Conservation (phyloP, 2,113 vertebrate genomes). For the Sterna hirundo region DNA sequence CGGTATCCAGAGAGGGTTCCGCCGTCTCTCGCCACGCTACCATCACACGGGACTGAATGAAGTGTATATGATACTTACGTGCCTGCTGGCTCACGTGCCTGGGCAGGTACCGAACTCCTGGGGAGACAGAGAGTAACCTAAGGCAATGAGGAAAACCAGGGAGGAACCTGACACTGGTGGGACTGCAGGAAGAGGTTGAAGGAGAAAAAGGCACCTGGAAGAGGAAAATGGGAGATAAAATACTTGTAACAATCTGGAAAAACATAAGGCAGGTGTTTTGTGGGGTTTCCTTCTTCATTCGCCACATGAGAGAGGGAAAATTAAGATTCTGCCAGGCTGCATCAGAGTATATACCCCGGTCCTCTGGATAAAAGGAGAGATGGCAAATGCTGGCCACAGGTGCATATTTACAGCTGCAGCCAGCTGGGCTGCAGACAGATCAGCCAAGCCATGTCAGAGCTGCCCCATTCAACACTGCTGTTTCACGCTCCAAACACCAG, state of each 20-base stretch:
- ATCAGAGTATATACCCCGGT: background rate
- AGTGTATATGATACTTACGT: fast-evolving
- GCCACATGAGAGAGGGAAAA: background rate
- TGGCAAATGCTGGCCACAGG: background rate
- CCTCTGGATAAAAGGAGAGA: background rate
- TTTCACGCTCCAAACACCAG: background rate
- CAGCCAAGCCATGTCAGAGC: background rate
- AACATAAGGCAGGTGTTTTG: background rate
- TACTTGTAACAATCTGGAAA: background rate
- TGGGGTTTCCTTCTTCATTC: background rate
- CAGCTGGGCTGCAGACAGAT: background rate
- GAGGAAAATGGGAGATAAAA: background rate
- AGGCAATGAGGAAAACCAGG: background rate
- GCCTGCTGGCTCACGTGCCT: background rate
- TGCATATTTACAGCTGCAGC: background rate
- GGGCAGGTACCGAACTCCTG: background rate
- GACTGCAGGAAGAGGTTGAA: background rate
- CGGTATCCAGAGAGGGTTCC: background rate
- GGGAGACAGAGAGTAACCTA: background rate
- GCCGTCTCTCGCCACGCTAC: background rate
- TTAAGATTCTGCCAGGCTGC: background rate
- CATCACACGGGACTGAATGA: background rate
- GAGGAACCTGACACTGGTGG: background rate
- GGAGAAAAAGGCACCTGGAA: background rate
- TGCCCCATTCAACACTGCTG: background rate